Conservation (phyloP, 2,797 vertebrate species). For the Danio albolineatus region DNA sequence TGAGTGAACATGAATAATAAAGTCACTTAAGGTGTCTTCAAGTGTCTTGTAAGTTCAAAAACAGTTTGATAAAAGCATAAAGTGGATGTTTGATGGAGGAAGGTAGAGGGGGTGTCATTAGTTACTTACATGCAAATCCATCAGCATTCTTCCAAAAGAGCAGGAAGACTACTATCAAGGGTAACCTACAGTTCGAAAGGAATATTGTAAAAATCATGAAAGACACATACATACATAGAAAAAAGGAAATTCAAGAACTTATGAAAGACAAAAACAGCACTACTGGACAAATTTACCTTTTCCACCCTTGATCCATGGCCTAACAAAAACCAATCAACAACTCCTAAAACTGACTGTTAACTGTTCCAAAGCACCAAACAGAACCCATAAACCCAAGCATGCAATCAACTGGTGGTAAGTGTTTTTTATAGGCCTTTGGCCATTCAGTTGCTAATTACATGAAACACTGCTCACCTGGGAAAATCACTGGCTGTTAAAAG, state of each 20-base stretch:
- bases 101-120: too few relatives aligned
- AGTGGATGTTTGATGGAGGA: too few relatives aligned
- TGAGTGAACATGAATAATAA: too few relatives aligned
- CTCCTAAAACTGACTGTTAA: background rate
- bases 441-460: background rate
- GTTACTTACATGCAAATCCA: too few relatives aligned
- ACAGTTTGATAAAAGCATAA: too few relatives aligned
- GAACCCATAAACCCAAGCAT: rapidly evolving
- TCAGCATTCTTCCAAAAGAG: background rate
- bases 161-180: background rate
- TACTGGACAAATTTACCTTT: background rate
- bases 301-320: background rate
- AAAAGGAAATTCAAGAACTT: too few relatives aligned
- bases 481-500: background rate
- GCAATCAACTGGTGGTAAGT: too few relatives aligned
- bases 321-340: background rate
- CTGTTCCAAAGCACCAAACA: background rate
- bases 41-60: too few relatives aligned
- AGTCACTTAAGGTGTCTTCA: too few relatives aligned
- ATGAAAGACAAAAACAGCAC: too few relatives aligned
- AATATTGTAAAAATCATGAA: too few relatives aligned
- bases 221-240: too few relatives aligned
- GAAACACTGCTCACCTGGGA: background rate
- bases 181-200: background rate
- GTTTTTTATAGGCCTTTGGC: background rate